Conservation (phyloP, 2,797 vertebrate species). For the Falco rusticolus region DNA sequence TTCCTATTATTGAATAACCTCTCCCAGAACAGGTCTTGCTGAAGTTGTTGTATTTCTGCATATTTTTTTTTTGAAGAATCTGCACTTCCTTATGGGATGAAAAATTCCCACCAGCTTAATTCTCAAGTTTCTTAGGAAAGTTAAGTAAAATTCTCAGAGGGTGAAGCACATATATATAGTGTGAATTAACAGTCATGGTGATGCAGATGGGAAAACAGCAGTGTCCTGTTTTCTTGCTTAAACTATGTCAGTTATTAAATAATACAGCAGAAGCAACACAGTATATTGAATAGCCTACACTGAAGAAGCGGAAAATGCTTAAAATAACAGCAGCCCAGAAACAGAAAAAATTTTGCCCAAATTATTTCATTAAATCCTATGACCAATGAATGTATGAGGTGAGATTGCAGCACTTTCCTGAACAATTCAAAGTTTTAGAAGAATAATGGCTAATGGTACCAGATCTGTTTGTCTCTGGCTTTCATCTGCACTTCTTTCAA, state of each 20-base stretch:
- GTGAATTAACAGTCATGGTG: background rate
- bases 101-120: background rate
- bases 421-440: background rate
- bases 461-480: background rate
- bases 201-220: background rate
- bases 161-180: too few relatives aligned
- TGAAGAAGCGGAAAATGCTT: background rate
- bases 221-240: background rate
- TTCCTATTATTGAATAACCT: background rate
- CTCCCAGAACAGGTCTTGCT: background rate
- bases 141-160: background rate
- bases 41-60: background rate
- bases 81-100: background rate
- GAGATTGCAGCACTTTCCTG: background rate
- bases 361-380: background rate
- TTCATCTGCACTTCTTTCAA: background rate
- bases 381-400: background rate
- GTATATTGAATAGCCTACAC: background rate
- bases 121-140: background rate
- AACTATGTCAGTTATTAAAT: background rate
- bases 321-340: background rate
- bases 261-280: background rate
- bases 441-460: background rate
- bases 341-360: background rate
- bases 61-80: background rate